Conservation (phyloP, 2,797 vertebrate genomes). For the Megaceryle alcyon region DNA sequence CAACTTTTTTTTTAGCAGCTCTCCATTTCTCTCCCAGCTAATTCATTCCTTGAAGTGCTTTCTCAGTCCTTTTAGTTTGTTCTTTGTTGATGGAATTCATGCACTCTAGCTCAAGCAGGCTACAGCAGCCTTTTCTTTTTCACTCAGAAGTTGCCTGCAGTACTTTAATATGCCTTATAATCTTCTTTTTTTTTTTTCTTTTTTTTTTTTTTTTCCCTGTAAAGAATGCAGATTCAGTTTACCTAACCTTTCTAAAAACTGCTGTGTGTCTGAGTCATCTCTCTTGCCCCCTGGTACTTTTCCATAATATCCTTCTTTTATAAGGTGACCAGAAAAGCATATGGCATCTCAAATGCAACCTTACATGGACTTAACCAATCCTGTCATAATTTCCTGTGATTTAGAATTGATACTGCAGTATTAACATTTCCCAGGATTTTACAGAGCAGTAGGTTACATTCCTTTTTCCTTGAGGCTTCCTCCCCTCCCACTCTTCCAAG, state of each 20-base stretch:
- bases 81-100: constrained; percentile 52
- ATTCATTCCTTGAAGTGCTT: constrained; percentile 52
- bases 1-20: constrained; percentile 50
- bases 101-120: constrained; percentile 15
- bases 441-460: constrained; percentile 6
- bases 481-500: neutral
- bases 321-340: constrained; percentile 56
- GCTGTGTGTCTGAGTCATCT: constrained; percentile 38
- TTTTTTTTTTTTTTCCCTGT: neutral
- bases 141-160: constrained; percentile 8
- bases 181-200: neutral
- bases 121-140: constrained; percentile 4
- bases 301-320: constrained; percentile 55
- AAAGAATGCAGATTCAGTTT: constrained; percentile 60
- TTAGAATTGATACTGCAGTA: constrained; percentile 67
- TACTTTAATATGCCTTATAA: constrained; percentile 46
- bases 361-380: constrained; percentile 62
- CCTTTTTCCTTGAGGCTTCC: constrained; percentile 11
- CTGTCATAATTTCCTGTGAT: constrained; percentile 74
- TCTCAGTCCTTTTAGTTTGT: constrained; percentile 1
- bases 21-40: constrained; percentile 32
- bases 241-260: constrained; percentile 55
- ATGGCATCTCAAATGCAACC: constrained; percentile 44
- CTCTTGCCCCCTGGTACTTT: constrained; percentile 70
- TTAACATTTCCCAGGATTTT: constrained; percentile 70